phyloP scores from a whole-genome alignment of 2,888 invertebrate genomes.

The Aphidoletes aphidimyza region DNA sequence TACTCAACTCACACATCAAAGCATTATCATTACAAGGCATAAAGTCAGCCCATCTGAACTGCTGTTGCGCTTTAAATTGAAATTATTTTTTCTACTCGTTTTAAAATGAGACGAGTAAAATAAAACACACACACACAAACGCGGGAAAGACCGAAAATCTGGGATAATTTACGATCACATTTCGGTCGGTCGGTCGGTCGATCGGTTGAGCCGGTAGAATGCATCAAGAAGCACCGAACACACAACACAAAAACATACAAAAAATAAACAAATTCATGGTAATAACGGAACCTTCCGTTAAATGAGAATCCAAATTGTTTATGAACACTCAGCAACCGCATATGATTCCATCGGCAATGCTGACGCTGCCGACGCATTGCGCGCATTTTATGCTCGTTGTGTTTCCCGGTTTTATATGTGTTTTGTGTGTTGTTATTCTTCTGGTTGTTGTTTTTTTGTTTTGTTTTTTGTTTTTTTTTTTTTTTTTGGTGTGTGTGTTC shows the following conservation, averaged over 20 bases:
- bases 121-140: background rate
- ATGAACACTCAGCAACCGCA: background rate
- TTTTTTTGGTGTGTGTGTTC: background rate
- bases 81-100: slow-evolving; percentile 8
- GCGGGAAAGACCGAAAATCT: background rate
- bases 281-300: slow-evolving; percentile 51
- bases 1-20: too few species aligned
- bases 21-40: slow-evolving; percentile 40
- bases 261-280: slow-evolving; percentile 34
- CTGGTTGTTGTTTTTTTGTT: background rate
- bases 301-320: slow-evolving; percentile 32
- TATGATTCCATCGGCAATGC: slow-evolving; percentile 16
- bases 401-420: too few species aligned
- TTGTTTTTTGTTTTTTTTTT: background rate
- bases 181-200: background rate
- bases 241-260: too few species aligned
- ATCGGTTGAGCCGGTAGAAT: background rate
- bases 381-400: background rate
- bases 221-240: too few species aligned
- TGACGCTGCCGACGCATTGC: background rate
- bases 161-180: slow-evolving; percentile 43
- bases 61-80: slow-evolving; percentile 35
- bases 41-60: background rate
- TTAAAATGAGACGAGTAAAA: background rate
- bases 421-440: background rate